Conservation (phyloP, 2,113 vertebrate genomes). For the Osmerus mordax region DNA sequence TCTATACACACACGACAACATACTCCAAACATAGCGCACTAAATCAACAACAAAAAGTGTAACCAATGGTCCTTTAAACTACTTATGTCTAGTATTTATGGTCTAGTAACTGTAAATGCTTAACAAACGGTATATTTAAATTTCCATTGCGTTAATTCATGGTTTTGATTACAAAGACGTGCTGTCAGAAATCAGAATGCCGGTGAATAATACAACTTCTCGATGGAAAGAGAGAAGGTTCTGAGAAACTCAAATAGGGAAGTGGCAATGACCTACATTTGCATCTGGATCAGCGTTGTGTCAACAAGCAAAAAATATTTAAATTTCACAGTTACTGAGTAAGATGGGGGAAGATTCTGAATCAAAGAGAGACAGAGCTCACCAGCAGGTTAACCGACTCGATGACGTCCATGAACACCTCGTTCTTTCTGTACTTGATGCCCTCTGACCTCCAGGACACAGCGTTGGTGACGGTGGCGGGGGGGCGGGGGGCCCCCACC, state of each 20-base stretch:
- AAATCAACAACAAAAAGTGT: background rate
- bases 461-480: slow-evolving; percentile 79
- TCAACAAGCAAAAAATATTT: background rate
- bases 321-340: background rate
- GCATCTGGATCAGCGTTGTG: too few species aligned
- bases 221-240: too few species aligned
- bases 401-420: slow-evolving; percentile 81
- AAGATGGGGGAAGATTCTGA: too few species aligned
- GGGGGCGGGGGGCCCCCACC: slow-evolving; percentile 74
- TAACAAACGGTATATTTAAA: too few species aligned
- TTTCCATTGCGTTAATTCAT: too few species aligned
- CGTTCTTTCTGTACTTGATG: slow-evolving; percentile 82
- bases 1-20: background rate
- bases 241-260: too few species aligned
- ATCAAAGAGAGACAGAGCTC: slow-evolving; percentile 25
- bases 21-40: background rate
- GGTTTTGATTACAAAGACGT: too few species aligned
- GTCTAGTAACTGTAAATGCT: too few species aligned
- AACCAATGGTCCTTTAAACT: too few species aligned
- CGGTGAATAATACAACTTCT: too few species aligned
- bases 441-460: slow-evolving; percentile 81
- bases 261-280: background rate
- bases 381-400: slow-evolving; percentile 81
- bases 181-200: too few species aligned
- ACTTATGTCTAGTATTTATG: too few species aligned